Percentiles rank a stretch among this genome's conserved stretches.
Evolutionary conservation across 2,888 invertebrate genomes (phyloP).

Genomic region (Teleogryllus oceanicus): DNA sequence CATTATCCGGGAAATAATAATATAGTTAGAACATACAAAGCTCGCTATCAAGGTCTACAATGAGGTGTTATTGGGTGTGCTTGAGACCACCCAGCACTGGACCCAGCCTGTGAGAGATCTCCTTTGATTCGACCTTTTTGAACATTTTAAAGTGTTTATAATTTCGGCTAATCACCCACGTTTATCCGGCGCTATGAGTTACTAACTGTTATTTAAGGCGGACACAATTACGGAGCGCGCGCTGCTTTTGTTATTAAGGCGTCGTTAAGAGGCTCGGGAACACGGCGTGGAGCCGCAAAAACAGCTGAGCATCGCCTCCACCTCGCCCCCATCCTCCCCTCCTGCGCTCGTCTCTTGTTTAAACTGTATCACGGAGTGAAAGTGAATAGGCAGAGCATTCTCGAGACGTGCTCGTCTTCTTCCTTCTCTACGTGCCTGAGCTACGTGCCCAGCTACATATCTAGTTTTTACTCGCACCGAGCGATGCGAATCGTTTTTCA

Average conservation of each 20-base stretch:
- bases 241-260: constrained; percentile 10
- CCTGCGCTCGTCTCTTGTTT: neutral
- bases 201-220: constrained; percentile 18
- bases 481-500: neutral
- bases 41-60: too few relatives aligned
- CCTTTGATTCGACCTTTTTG: neutral
- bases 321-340: neutral
- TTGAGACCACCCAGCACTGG: too few relatives aligned
- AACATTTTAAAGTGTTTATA: constrained; percentile 18
- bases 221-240: neutral
- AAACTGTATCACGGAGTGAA: neutral
- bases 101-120: neutral
- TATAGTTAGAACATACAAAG: too few relatives aligned
- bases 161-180: neutral
- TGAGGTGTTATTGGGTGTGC: too few relatives aligned
- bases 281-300: neutral
- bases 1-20: too few relatives aligned
- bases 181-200: constrained; percentile 6
- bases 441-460: neutral
- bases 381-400: neutral
- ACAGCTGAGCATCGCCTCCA: neutral
- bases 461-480: neutral
- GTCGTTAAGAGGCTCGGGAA: neutral
- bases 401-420: neutral
- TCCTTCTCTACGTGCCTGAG: neutral